Conservation (phyloP, 2,888 invertebrate species). For the Watsonalla cultraria region DNA sequence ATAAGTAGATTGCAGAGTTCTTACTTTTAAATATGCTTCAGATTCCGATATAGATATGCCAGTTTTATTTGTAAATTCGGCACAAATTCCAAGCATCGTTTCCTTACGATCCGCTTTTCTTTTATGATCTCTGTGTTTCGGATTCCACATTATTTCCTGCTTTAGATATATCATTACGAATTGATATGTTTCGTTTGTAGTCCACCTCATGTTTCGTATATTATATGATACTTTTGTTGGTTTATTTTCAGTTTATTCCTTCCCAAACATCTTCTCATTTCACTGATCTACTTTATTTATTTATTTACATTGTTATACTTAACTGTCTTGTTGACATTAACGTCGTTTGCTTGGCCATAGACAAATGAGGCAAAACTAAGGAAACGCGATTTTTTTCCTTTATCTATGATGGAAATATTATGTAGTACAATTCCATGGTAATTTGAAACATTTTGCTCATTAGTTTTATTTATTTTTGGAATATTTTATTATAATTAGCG, state of each 20-base stretch:
- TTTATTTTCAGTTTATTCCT: background rate
- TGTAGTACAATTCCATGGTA: no score
- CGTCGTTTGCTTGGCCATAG: no score
- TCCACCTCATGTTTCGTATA: constrained; percentile 53
- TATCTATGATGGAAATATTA: no score
- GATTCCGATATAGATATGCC: constrained; percentile 43
- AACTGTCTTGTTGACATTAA: no score
- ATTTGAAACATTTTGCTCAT: no score
- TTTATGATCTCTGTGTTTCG: constrained; percentile 51
- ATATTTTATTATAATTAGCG: no score
- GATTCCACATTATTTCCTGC: constrained; percentile 64
- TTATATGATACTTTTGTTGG: constrained; percentile 1
- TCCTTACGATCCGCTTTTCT: constrained; percentile 42
- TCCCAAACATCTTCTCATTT: background rate
- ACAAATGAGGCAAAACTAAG: no score
- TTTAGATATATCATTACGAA: constrained; percentile 67
- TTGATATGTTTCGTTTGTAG: constrained; percentile 58
- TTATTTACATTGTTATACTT: no score
- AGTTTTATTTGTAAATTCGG: constrained; percentile 41
- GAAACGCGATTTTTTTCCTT: no score
- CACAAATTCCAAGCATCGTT: constrained; percentile 46
- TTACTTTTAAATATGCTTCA: constrained; percentile 51
- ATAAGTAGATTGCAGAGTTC: constrained; percentile 53
- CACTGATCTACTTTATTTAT: no score
- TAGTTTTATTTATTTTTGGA: no score